These are phyloP conservation scores for Odontomachus brunneus DNA, from an alignment of 1,140 invertebrate genomes.

Conservation along the genomic window DNA sequence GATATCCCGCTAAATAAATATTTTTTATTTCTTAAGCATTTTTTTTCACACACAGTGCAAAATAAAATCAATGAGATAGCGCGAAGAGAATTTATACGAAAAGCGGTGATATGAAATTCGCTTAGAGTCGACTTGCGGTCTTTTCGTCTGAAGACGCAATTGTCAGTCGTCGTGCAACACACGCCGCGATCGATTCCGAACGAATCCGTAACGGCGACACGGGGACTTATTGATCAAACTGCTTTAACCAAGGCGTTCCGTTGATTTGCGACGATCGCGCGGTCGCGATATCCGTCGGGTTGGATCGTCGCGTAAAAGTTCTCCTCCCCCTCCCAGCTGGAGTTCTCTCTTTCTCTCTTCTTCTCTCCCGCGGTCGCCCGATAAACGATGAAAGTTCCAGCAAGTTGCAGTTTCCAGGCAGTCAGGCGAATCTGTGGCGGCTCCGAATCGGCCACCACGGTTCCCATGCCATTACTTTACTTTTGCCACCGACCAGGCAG, in stretches of 20 bases:
- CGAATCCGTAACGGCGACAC: not conserved
- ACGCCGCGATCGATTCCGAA: constrained; percentile 30
- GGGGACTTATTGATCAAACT: constrained; percentile 32
- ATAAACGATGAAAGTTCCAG: constrained; percentile 72
- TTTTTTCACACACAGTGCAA: no score
- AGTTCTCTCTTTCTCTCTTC: constrained; percentile 14
- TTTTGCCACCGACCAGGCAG: constrained; percentile 70
- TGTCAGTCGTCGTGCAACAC: not conserved
- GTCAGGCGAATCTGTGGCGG: constrained; percentile 70
- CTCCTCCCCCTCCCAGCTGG: not conserved
- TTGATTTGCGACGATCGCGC: constrained; percentile 23
- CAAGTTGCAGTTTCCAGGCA: constrained; percentile 71
- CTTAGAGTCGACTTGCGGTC: no score
- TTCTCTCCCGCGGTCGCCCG: constrained; percentile 20
- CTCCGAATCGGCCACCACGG: constrained; percentile 57
- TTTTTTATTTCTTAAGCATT: no score
- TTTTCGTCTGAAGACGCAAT: not conserved
- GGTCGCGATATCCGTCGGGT: constrained; percentile 23
- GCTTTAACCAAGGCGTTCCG: constrained; percentile 44
- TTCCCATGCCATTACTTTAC: constrained; percentile 75
- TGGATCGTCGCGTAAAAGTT: constrained; percentile 53
- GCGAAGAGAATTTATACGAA: no score
- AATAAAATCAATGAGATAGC: no score
- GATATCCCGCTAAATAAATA: no score
- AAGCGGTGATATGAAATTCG: no score